phyloP scores from a whole-genome alignment of 2,888 invertebrate genomes.

The Nysson spinosus region DNA sequence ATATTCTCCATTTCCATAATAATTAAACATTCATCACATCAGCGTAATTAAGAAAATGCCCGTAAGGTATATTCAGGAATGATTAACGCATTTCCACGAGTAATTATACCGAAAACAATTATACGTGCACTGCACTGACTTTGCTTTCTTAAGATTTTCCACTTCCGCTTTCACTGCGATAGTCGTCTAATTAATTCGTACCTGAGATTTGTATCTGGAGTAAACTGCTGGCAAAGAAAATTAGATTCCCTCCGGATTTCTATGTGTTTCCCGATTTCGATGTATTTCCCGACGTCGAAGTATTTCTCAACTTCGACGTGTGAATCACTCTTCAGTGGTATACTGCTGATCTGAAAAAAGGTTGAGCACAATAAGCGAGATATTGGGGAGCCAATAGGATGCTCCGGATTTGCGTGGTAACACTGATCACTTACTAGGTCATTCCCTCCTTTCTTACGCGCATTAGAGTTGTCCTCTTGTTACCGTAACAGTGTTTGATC shows the following conservation, averaged over 20 bases:
- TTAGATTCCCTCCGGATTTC: conserved; percentile 31
- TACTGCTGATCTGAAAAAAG: no score
- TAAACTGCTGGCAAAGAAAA: conserved; percentile 36
- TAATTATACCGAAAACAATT: conserved; percentile 27
- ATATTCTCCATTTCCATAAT: conserved; percentile 30
- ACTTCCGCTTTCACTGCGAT: conserved; percentile 58
- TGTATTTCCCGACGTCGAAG: conserved; percentile 9
- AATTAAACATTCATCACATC: conserved; percentile 36
- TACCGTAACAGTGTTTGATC: no score
- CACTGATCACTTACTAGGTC: no score
- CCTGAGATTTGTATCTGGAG: conserved; percentile 35
- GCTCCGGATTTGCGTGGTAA: no score
- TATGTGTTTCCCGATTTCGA: conserved; percentile 22
- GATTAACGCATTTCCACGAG: conserved; percentile 7
- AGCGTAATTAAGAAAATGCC: conserved; percentile 28
- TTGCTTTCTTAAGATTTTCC: conserved; percentile 37
- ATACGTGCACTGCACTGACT: conserved; percentile 19
- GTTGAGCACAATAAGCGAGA: no score
- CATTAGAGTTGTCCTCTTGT: no score
- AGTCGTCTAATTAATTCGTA: conserved; percentile 56
- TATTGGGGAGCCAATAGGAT: no score
- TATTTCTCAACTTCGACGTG: no score
- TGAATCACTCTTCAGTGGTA: no score
- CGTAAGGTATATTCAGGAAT: conserved; percentile 2
- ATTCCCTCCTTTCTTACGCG: no score